Conservation (phyloP, 2,113 vertebrate genomes). For the Australoheros scitulus region DNA sequence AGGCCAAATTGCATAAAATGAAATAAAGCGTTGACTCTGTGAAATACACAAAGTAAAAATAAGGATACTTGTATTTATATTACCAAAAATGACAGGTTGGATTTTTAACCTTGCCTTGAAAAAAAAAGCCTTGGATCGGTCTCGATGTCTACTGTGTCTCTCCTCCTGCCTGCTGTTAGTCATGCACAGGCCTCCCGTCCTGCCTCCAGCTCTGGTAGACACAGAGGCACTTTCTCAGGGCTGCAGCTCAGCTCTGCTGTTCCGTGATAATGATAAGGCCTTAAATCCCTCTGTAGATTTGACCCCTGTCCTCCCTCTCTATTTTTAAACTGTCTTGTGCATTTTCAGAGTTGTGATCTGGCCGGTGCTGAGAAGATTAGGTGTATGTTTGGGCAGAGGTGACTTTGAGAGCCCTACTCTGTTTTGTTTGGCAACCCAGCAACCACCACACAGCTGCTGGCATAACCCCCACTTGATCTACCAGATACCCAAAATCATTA, state of each 20-base stretch:
- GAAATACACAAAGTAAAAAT: not conserved
- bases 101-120: not conserved
- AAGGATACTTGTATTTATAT: not conserved
- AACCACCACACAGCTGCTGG: conserved; percentile 63
- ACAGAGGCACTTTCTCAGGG: conserved; percentile 63
- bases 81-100: not conserved
- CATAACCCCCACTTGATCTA: conserved; percentile 65
- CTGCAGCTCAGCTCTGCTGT: conserved; percentile 58
- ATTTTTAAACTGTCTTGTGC: conserved; percentile 76
- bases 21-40: not conserved
- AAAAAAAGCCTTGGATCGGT: not conserved
- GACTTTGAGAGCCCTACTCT: conserved; percentile 68
- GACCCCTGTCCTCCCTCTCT: conserved; percentile 75
- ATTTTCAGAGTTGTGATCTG: conserved; percentile 58
- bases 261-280: conserved; percentile 79
- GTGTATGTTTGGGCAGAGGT: conserved; percentile 76
- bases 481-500: conserved; percentile 72
- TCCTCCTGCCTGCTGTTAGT: conserved; percentile 41
- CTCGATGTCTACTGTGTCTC: not conserved
- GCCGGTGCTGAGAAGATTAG: conserved; percentile 65
- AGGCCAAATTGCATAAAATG: not conserved
- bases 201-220: conserved; percentile 40
- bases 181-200: conserved; percentile 33
- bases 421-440: conserved; percentile 73
- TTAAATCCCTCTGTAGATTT: conserved; percentile 79